phyloP scores from a whole-genome alignment of 2,113 vertebrate species.

The Atlantisia rogersi region DNA sequence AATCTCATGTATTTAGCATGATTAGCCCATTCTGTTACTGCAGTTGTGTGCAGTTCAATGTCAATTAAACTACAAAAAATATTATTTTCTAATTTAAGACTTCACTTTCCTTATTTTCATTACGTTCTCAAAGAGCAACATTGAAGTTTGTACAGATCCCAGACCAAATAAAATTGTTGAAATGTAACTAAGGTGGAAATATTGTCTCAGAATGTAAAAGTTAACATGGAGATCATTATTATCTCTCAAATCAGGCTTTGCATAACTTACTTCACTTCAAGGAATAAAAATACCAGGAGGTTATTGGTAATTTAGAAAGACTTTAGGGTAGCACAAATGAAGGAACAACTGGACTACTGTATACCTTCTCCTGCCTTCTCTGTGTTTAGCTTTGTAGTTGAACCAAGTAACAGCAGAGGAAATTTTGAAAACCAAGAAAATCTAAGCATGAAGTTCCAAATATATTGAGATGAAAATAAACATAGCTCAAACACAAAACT shows the following conservation, averaged over 20 bases:
- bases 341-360: not conserved
- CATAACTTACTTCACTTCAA: not conserved
- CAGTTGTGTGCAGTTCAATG: conserved; percentile 11
- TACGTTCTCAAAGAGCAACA: not conserved
- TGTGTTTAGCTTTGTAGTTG: not conserved
- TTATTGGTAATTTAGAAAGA: not conserved
- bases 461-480: not conserved
- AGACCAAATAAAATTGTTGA: not conserved
- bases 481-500: not conserved
- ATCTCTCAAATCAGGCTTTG: not conserved
- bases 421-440: not conserved
- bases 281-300: not conserved
- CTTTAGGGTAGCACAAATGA: not conserved
- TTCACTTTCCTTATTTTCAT: conserved; percentile 56
- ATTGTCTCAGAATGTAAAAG: not conserved
- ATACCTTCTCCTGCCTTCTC: not conserved
- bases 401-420: not conserved
- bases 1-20: conserved; percentile 57
- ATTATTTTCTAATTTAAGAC: conserved; percentile 60
- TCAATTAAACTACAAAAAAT: conserved; percentile 41
- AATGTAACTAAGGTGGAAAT: not conserved
- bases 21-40: conserved; percentile 42
- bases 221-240: not conserved
- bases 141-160: not conserved
- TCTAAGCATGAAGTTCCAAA: not conserved